Conservation (phyloP, 2,797 vertebrate species). For the Tamandua tetradactyla region DNA sequence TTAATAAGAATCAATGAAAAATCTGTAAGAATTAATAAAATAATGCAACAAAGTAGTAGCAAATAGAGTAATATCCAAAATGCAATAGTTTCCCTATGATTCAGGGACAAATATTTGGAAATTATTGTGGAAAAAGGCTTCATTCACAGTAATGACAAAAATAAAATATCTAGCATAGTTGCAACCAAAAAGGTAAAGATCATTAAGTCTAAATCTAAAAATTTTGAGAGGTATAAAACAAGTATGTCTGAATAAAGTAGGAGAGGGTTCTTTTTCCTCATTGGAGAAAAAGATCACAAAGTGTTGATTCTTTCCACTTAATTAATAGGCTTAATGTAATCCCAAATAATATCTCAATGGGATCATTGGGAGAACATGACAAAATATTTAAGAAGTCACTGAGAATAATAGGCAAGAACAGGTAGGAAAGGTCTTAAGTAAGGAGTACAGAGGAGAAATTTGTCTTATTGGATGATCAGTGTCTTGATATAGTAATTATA, state of each 20-base stretch:
- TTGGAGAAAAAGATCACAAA: background rate
- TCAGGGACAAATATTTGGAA: background rate
- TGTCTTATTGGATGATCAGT: background rate
- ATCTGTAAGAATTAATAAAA: background rate
- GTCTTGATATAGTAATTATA: background rate
- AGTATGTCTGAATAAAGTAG: background rate
- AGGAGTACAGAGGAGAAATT: background rate
- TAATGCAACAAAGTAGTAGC: background rate
- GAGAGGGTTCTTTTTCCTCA: background rate
- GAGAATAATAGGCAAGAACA: background rate
- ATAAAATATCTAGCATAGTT: background rate
- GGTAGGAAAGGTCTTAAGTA: background rate
- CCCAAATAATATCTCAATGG: background rate
- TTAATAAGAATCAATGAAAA: background rate
- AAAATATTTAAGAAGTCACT: background rate
- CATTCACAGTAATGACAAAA: background rate
- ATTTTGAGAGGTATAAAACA: background rate
- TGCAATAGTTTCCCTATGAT: background rate
- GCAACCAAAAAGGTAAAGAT: background rate
- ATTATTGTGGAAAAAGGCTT: background rate
- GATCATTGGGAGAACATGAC: background rate
- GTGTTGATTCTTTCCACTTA: background rate
- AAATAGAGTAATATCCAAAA: background rate
- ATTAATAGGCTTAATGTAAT: background rate
- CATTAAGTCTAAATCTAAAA: background rate